These are phyloP conservation scores for Eleutherodactylus coqui DNA, from an alignment of 2,797 vertebrate genomes.

Conservation along the genomic window DNA sequence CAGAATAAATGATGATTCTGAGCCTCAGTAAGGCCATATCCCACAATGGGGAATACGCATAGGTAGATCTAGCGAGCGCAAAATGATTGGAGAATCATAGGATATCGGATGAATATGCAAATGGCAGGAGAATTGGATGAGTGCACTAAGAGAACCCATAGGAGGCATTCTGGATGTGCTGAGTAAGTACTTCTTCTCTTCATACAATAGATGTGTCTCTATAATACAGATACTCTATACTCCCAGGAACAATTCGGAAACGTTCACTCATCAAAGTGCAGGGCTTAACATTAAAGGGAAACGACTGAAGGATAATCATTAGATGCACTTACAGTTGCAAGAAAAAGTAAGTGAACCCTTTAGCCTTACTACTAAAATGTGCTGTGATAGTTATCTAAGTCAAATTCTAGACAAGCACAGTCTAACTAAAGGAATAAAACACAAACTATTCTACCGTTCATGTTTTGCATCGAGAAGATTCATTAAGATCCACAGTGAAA, in stretches of 20 bases:
- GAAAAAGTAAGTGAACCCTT: no score
- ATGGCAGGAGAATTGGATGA: not conserved
- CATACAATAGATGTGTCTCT: conserved; percentile 4
- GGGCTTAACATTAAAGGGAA: not conserved
- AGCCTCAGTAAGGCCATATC: not conserved
- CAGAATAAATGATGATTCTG: conserved; percentile 23
- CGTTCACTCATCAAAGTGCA: not conserved
- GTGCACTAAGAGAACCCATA: not conserved
- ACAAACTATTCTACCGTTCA: no score
- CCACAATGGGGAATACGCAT: not conserved
- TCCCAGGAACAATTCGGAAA: conserved; percentile 10
- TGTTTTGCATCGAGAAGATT: no score
- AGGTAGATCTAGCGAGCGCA: not conserved
- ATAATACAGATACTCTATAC: conserved; percentile 3
- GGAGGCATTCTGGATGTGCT: not conserved
- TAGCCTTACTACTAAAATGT: no score
- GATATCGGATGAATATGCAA: not conserved
- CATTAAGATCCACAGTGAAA: no score
- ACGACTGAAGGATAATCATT: not conserved
- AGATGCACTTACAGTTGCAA: not conserved
- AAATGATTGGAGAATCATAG: not conserved
- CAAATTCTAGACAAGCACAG: no score
- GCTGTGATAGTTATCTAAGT: no score
- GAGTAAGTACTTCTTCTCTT: conserved; percentile 3
- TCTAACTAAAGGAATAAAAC: no score